A percentile compares a stretch with the other conserved stretches of the same genome.
phyloP scores from a whole-genome alignment of 2,888 invertebrate genomes.

The Diarsia rubi region DNA sequence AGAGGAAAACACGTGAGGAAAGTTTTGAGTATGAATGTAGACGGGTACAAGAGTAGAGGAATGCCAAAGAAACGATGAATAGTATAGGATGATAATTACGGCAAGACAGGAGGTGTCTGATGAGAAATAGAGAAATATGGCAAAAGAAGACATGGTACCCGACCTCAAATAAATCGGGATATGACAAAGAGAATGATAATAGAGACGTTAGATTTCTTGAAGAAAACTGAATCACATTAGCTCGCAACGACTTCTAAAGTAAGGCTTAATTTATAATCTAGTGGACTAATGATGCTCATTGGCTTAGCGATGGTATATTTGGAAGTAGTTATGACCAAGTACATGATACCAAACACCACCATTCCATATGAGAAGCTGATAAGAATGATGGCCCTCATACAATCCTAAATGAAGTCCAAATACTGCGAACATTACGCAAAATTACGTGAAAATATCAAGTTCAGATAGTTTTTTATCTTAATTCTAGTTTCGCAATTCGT shows the following conservation, averaged over 20 bases:
- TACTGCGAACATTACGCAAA: conserved; percentile 69
- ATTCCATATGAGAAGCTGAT: conserved; percentile 14
- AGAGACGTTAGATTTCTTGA: background rate
- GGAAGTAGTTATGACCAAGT: background rate
- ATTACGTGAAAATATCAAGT: conserved; percentile 75
- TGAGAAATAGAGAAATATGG: too few relatives aligned
- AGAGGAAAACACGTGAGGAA: too few relatives aligned
- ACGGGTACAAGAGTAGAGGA: too few relatives aligned
- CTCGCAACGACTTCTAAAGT: too few relatives aligned
- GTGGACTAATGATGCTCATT: too few relatives aligned
- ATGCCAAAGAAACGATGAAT: too few relatives aligned
- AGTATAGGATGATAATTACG: too few relatives aligned
- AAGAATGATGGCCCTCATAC: conserved; percentile 49
- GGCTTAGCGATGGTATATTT: background rate
- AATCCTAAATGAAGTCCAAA: conserved; percentile 51
- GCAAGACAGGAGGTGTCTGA: too few relatives aligned
- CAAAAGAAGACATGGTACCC: too few relatives aligned
- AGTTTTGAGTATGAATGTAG: too few relatives aligned
- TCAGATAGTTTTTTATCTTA: conserved; percentile 74
- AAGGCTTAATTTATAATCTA: background rate
- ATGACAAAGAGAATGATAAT: too few relatives aligned
- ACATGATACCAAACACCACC: background rate
- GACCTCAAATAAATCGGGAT: too few relatives aligned
- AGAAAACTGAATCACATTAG: background rate
- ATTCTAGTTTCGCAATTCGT: conserved; percentile 79